Conservation (phyloP, 1,140 invertebrate species). For the Ladona fulva region DNA sequence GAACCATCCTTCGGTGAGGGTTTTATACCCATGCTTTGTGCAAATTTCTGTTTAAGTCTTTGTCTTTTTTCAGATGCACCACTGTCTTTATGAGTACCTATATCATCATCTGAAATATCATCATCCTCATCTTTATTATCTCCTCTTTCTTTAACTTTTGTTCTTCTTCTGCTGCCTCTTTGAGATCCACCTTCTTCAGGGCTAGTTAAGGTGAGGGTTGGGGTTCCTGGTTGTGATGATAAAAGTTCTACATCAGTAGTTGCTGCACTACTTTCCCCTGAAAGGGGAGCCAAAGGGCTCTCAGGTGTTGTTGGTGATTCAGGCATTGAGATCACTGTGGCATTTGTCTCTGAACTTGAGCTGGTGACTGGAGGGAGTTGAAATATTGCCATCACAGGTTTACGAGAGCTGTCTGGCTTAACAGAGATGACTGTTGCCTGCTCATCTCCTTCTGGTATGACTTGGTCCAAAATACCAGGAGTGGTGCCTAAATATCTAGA, state of each 20-base stretch:
- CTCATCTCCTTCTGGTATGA: constrained; percentile 27
- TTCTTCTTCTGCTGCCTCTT: neutral
- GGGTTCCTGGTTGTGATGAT: neutral
- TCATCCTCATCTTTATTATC: neutral
- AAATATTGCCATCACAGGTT: neutral
- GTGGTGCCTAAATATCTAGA: constrained; percentile 14
- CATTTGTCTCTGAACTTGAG: neutral
- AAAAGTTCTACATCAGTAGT: neutral
- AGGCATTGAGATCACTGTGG: neutral
- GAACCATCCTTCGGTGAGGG: neutral
- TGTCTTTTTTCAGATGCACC: neutral
- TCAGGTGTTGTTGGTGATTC: neutral
- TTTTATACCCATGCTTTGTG: neutral
- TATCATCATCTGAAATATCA: neutral
- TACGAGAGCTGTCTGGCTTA: neutral
- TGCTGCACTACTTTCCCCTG: neutral
- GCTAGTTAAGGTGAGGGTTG: neutral
- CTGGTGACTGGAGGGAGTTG: neutral
- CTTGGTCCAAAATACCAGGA: constrained; percentile 21
- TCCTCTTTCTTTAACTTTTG: neutral
- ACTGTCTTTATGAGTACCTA: neutral
- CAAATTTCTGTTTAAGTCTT: neutral
- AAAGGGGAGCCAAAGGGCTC: neutral
- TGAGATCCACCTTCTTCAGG: neutral
- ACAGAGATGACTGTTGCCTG: constrained; percentile 26